phyloP scores from a whole-genome alignment of 1,140 invertebrate genomes.

The Coelopa frigida region DNA sequence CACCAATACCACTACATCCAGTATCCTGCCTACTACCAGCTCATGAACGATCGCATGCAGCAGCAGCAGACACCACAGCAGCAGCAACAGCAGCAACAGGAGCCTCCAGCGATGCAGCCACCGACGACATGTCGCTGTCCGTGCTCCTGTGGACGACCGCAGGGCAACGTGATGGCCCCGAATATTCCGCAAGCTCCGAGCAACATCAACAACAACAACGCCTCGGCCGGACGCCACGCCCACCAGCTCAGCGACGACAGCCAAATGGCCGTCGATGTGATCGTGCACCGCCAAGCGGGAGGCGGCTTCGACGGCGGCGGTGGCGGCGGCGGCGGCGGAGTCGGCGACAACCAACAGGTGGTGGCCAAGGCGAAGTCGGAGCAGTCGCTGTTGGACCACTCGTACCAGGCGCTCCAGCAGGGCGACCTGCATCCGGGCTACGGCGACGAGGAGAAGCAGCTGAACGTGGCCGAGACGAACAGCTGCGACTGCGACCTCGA shows the following conservation, averaged over 20 bases:
- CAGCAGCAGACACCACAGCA: conserved; percentile 14
- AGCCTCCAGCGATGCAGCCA: conserved; percentile 14
- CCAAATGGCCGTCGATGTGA: conserved; percentile 33
- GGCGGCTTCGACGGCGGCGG: conserved; percentile 5
- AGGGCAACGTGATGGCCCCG: not conserved
- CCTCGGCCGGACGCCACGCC: not conserved
- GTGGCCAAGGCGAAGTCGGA: conserved; percentile 28
- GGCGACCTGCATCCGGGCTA: conserved; percentile 17
- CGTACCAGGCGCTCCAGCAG: conserved; percentile 33
- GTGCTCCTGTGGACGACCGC: no score
- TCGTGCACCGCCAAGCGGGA: conserved; percentile 32
- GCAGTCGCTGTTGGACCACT: conserved; percentile 37
- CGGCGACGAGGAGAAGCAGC: conserved; percentile 11
- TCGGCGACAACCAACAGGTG: conserved; percentile 5
- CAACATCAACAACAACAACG: not conserved
- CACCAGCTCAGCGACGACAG: not conserved
- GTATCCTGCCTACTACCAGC: conserved; percentile 33
- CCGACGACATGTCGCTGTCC: no score
- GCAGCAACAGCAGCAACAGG: conserved; percentile 19
- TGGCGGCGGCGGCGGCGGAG: conserved; percentile 1
- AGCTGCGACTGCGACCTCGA: conserved; percentile 38
- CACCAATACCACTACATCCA: conserved; percentile 44
- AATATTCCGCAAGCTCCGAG: not conserved
- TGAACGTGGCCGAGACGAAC: conserved; percentile 5
- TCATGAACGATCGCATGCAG: not conserved